Base-by-base conservation (phyloP, 2,113 vertebrate genomes). In the Pionites leucogaster region DNA sequence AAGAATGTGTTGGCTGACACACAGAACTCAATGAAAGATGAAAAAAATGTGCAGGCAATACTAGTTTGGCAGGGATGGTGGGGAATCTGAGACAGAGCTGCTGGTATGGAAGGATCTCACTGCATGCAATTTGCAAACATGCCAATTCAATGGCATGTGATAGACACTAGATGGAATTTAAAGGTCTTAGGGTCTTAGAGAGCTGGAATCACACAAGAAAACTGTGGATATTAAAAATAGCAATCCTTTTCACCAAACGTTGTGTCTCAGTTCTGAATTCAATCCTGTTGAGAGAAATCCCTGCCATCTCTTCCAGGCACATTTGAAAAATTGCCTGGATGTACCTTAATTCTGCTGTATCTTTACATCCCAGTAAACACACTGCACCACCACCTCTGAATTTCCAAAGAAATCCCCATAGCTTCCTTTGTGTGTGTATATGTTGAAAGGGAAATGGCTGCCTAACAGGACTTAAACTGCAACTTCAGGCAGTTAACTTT, bases 1-100 rank as follows among this genome's bases (percentile, higher is more conserved):
- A 97, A 98, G 98, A 98, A 98, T 98, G 98, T 95, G 97, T 96
- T 96, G 97, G 97, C 98, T 97, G 98, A 97, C 97, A 97, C 95
- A 91, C 97, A 95, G 97, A 96, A 97, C 98, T 98, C 97, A 94
- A 97, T 98, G 98, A 98, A 98, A 98, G 98, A 98, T 97, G 98
- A 98, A 96, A 97, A 97, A 98, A 98, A 98, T 97, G 96, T 95
- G 96, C 97, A 97, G 96, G 98, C 98, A 91, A 94, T 95, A 96
- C 97, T 95, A 90, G 94, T 96, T 97, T 98, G 98, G 98, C 97
- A 91, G 94, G 75, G 97, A 92, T 97, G 97, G 97, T 95, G 97
- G 97, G 97, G 98, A 98, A 98, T 97, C 97, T 91, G 96, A 98
- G 98, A 98, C 97, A 88, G 95, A 97, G 95, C 96, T 97, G 97